Evolutionary conservation across 2,113 vertebrate species (phyloP).

Genomic region (Polypterus senegalus): DNA sequence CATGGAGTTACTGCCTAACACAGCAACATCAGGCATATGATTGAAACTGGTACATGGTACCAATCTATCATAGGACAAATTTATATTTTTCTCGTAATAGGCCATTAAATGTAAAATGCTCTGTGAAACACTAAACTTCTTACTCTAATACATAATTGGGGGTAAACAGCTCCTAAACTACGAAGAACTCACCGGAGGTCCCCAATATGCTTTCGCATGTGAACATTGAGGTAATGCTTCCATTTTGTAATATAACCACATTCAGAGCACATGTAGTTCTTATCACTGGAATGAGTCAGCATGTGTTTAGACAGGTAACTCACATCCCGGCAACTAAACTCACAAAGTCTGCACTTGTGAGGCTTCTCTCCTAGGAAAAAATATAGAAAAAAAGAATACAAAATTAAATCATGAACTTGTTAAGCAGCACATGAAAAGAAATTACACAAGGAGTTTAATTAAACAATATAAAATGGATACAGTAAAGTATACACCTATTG

Average conservation of each 20-base stretch:
- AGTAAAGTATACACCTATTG: no score
- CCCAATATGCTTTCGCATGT: slow-evolving; percentile 93
- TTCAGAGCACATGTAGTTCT: slow-evolving; percentile 93
- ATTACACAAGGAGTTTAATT: no score
- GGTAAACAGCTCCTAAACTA: background rate
- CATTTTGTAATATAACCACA: slow-evolving; percentile 96
- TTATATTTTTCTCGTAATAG: no score
- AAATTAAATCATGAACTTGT: background rate
- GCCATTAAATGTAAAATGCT: no score
- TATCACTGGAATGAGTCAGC: slow-evolving; percentile 79
- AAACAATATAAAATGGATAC: no score
- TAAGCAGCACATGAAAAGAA: background rate
- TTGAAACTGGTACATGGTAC: no score
- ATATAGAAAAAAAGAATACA: background rate
- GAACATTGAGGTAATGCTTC: slow-evolving; percentile 90
- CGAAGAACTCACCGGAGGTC: slow-evolving; percentile 68
- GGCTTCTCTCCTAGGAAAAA: slow-evolving; percentile 74
- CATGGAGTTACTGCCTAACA: no score
- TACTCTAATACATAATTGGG: background rate
- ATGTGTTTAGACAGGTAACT: slow-evolving; percentile 94
- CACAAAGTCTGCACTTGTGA: slow-evolving; percentile 81
- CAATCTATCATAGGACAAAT: no score
- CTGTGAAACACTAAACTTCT: no score
- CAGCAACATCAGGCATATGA: no score
- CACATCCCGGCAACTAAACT: slow-evolving; percentile 86